These are phyloP conservation scores for Cylloceria caligata DNA, from an alignment of 2,888 invertebrate genomes.

Conservation along the genomic window DNA sequence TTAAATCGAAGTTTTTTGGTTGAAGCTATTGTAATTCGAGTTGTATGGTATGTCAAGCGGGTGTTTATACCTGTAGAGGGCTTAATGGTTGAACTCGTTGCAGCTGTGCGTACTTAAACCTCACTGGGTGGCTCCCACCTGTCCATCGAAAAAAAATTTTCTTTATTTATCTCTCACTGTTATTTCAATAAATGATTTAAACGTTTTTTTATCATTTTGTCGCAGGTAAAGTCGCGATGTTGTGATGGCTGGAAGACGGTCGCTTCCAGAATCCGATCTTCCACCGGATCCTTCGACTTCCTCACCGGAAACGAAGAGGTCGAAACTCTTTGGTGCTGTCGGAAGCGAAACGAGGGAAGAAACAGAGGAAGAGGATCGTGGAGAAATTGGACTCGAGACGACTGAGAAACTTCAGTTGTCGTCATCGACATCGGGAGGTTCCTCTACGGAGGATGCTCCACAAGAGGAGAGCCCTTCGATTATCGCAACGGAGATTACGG, in stretches of 20 bases:
- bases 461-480: not conserved
- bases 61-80: not conserved
- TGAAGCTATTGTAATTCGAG: too few species aligned
- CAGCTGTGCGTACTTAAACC: not conserved
- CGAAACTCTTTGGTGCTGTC: conserved; percentile 47
- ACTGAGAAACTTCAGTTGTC: conserved; percentile 66
- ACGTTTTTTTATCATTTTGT: conserved; percentile 15
- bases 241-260: conserved; percentile 81
- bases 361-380: conserved; percentile 11
- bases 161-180: not conserved
- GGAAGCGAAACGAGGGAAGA: conserved; percentile 21
- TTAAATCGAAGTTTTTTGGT: too few species aligned
- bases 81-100: not conserved
- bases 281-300: conserved; percentile 76
- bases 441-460: conserved; percentile 28
- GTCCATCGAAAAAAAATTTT: too few species aligned
- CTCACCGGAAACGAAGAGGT: conserved; percentile 64
- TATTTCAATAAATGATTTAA: not conserved
- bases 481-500: not conserved
- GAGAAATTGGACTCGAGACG: conserved; percentile 59
- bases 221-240: conserved; percentile 76
- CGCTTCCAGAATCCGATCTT: conserved; percentile 78
- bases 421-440: conserved; percentile 63
- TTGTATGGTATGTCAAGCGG: too few species aligned
- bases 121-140: too few species aligned